Evolutionary conservation across 2,113 vertebrate genomes (phyloP).

Genomic region (Pardalotus punctatus): DNA sequence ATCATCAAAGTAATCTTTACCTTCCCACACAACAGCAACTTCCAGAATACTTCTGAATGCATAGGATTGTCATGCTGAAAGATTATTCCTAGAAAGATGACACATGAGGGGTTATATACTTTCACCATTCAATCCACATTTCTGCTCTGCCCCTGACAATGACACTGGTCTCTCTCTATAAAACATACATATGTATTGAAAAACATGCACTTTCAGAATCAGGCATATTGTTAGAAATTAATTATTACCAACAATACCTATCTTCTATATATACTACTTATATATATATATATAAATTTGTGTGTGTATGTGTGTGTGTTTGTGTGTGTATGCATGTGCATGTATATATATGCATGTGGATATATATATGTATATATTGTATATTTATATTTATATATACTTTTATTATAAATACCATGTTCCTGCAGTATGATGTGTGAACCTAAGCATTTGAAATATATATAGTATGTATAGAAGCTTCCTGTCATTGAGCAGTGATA

Average conservation of each 20-base stretch:
- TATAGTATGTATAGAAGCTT: background rate
- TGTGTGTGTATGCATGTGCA: fast-evolving
- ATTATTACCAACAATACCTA: background rate
- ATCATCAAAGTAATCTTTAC: conserved; percentile 11
- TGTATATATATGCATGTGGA: fast-evolving
- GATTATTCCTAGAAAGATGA: conserved; percentile 16
- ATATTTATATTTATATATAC: background rate
- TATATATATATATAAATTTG: fast-evolving
- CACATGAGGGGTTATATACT: background rate
- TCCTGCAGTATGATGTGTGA: background rate
- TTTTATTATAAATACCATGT: background rate
- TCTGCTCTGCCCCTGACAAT: background rate
- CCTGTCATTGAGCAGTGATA: background rate
- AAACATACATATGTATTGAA: conserved; percentile 13
- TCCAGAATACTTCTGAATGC: conserved; percentile 10
- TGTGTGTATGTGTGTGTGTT: fast-evolving
- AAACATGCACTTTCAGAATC: background rate
- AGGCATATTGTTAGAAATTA: background rate
- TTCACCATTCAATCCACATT: conserved; percentile 21
- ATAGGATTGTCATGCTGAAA: background rate
- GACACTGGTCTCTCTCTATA: background rate
- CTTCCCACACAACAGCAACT: background rate
- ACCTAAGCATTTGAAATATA: background rate
- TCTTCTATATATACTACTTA: background rate
- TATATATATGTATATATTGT: background rate